Evolutionary conservation across 2,113 vertebrate species (phyloP), one percentile per base, ranked within the genome.

Genomic region (Mungos mungo): DNA sequence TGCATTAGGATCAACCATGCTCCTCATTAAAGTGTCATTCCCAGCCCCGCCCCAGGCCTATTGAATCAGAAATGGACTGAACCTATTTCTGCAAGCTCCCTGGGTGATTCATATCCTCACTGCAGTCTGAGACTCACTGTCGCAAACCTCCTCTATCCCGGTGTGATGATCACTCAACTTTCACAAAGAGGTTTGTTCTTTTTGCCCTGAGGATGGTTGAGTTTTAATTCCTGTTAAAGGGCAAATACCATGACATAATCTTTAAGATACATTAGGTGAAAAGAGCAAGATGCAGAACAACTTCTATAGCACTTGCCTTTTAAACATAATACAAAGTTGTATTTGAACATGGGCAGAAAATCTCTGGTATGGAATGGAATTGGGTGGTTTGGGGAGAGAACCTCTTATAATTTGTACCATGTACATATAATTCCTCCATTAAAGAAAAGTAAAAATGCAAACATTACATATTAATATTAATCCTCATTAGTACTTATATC

Each of bases 1-100:
- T 4, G 6, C 0, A 0, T 72, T 74, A 80, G 65, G 45, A 25
- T 19, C 16, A 50, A 27, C 12, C 29, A 5, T 0, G 1, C 18
- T 86, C 33, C 65, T 63, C 41, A 60, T 38, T 45, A 19, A 35
- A 23, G 13, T 25, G 66, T 63, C 18, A 5, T 38, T 25, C 33
- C 13, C 50, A 79, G 35, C 19, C 50, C 60, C 29, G 31, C 18
- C 31, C 68, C 2, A 47, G n/a, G 54, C 41, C 21, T 71, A 11
- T 0, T 50, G n/a, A 52, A 38, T 63, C 86, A 54, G 47, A 54
- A 69, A 16, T 4, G 29, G 15, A 41, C 21, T 15, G 5, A 41
- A n/a, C 21, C 41, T 60, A 1, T 4, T n/a, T 38, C 0, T 68
- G n/a, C 14, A 45, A 66, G 18, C 31, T 83, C 13, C 29, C 21